phyloP scores from a whole-genome alignment of 2,797 vertebrate genomes.

The Pangasius krempfi region DNA sequence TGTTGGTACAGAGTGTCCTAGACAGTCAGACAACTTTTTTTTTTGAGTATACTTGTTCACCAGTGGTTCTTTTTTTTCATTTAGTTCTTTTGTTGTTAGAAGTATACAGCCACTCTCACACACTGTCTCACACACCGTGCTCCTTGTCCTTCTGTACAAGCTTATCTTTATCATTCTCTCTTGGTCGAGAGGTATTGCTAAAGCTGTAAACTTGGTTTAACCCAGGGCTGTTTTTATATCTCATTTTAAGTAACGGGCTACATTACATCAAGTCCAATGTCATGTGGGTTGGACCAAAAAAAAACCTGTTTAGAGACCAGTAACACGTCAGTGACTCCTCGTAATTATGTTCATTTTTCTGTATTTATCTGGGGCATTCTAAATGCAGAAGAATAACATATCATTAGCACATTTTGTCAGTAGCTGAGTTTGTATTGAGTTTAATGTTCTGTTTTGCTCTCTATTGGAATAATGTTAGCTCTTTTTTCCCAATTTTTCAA shows the following conservation, averaged over 20 bases:
- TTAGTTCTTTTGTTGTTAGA: neutral
- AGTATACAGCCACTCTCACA: neutral
- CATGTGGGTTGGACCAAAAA: neutral
- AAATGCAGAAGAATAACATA: neutral
- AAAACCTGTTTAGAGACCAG: neutral
- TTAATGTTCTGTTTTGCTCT: neutral
- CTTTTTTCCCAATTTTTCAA: neutral
- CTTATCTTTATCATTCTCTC: slow-evolving; percentile 10
- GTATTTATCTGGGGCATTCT: neutral
- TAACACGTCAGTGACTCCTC: neutral
- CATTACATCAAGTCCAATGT: neutral
- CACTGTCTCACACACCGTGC: neutral
- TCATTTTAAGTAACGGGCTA: neutral
- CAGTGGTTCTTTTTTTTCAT: neutral
- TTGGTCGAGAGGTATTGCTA: neutral
- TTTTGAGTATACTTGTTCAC: neutral
- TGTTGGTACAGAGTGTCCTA: neutral
- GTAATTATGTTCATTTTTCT: neutral
- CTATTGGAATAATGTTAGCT: neutral
- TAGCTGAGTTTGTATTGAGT: neutral
- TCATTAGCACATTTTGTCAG: neutral
- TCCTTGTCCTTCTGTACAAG: neutral
- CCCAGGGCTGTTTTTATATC: neutral
- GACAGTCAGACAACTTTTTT: neutral
- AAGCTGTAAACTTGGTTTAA: slow-evolving; percentile 19